These are phyloP conservation scores for Eurytoma californica DNA, from an alignment of 2,888 invertebrate genomes.

Conservation along the genomic window DNA sequence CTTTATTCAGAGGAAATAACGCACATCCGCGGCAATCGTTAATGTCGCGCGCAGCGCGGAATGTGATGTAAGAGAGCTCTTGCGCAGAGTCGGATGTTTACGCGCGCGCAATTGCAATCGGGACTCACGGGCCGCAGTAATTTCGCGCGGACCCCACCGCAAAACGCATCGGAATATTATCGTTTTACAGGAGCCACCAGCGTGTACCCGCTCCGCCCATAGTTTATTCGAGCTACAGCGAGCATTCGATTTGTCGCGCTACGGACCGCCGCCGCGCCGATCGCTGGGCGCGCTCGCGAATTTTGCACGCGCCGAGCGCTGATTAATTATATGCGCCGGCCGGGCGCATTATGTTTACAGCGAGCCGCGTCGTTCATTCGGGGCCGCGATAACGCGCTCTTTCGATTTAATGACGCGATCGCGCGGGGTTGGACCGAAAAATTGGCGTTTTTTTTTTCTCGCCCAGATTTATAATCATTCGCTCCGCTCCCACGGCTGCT, in stretches of 20 bases:
- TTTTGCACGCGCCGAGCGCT: conserved; percentile 28
- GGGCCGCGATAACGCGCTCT: conserved; percentile 18
- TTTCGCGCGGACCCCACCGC: conserved; percentile 28
- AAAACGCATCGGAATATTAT: conserved; percentile 35
- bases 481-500: neutral
- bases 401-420: conserved; percentile 26
- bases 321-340: conserved; percentile 43
- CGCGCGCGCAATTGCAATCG: neutral
- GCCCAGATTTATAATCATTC: conserved; percentile 8
- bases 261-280: neutral
- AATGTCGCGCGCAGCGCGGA: conserved; percentile 33
- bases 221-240: conserved; percentile 46
- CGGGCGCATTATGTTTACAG: neutral
- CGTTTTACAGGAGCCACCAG: neutral
- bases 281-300: conserved; percentile 20
- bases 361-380: conserved; percentile 10
- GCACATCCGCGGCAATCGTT: conserved; percentile 36
- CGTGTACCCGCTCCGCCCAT: conserved; percentile 4
- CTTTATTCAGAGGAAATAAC: conserved; percentile 49
- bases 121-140: neutral
- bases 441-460: neutral
- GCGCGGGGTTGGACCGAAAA: neutral
- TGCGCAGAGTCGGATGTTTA: neutral
- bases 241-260: conserved; percentile 53
- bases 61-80: conserved; percentile 51